phyloP scores from a whole-genome alignment of 2,797 vertebrate species.

The Aulostomus chinensis region DNA sequence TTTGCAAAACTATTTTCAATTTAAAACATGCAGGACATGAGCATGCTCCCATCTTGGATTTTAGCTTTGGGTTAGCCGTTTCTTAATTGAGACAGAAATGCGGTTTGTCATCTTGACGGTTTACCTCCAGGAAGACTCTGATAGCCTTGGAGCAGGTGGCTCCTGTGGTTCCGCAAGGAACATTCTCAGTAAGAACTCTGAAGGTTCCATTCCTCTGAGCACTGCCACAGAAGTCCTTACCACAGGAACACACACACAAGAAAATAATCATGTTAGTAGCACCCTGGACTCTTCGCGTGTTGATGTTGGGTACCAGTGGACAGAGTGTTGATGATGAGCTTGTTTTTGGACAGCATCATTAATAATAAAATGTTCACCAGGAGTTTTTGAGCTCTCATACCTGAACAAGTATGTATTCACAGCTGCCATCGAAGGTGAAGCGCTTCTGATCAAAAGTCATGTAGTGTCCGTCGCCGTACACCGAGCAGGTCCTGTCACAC shows the following conservation, averaged over 20 bases:
- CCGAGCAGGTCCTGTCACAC: constrained; percentile 81
- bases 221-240: constrained; percentile 84
- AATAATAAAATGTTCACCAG: too few species aligned
- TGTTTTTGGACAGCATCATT: too few species aligned
- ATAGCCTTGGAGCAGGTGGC: constrained; percentile 84
- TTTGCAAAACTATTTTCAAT: neutral
- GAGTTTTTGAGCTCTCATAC: too few species aligned
- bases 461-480: constrained; percentile 86
- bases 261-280: too few species aligned
- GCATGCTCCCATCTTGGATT: neutral
- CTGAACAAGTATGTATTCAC: constrained; percentile 85
- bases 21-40: neutral
- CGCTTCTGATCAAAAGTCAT: constrained; percentile 83
- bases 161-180: constrained; percentile 81
- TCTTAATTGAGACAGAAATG: neutral
- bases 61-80: neutral
- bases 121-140: constrained; percentile 82
- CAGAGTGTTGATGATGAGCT: too few species aligned
- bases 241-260: constrained; percentile 4
- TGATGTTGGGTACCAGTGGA: too few species aligned
- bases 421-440: constrained; percentile 84
- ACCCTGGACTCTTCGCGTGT: too few species aligned
- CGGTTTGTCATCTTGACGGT: neutral
- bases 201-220: constrained; percentile 77
- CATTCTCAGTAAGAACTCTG: constrained; percentile 82